These are phyloP conservation scores for Rhagoletis pomonella DNA, from an alignment of 1,140 invertebrate genomes.

Conservation along the genomic window DNA sequence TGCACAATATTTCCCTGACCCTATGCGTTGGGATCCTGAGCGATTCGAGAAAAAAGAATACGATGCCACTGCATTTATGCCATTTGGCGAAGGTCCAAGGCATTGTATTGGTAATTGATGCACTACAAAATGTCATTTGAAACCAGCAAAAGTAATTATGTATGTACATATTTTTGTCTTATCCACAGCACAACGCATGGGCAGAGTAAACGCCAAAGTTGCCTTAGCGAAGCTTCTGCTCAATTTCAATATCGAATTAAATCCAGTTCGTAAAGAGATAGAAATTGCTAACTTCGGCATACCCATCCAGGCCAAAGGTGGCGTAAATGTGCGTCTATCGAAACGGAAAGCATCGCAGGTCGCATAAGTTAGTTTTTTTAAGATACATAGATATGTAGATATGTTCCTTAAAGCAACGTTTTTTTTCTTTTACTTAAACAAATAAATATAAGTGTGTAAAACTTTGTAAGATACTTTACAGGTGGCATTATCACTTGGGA, in stretches of 20 bases:
- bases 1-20: slow-evolving; percentile 77
- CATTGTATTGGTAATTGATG: slow-evolving; percentile 77
- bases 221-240: slow-evolving; percentile 63
- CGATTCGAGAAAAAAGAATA: slow-evolving; percentile 75
- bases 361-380: background rate
- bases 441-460: too few species aligned
- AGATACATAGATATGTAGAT: too few species aligned
- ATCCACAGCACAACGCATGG: slow-evolving; percentile 63
- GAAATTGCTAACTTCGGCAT: slow-evolving; percentile 58
- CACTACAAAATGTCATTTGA: background rate
- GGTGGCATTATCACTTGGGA: too few species aligned
- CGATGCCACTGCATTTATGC: slow-evolving; percentile 75
- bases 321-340: slow-evolving; percentile 53
- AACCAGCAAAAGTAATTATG: background rate
- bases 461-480: too few species aligned
- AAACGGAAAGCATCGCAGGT: background rate
- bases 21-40: slow-evolving; percentile 79
- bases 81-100: slow-evolving; percentile 80
- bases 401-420: too few species aligned
- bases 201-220: slow-evolving; percentile 66
- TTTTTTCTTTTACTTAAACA: too few species aligned
- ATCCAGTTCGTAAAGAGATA: slow-evolving; percentile 52
- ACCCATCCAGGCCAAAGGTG: slow-evolving; percentile 56
- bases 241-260: slow-evolving; percentile 63
- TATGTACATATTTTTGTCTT: background rate